These are phyloP conservation scores for Drosophila greeni DNA, from an alignment of 2,888 invertebrate species.

Conservation along the genomic window DNA sequence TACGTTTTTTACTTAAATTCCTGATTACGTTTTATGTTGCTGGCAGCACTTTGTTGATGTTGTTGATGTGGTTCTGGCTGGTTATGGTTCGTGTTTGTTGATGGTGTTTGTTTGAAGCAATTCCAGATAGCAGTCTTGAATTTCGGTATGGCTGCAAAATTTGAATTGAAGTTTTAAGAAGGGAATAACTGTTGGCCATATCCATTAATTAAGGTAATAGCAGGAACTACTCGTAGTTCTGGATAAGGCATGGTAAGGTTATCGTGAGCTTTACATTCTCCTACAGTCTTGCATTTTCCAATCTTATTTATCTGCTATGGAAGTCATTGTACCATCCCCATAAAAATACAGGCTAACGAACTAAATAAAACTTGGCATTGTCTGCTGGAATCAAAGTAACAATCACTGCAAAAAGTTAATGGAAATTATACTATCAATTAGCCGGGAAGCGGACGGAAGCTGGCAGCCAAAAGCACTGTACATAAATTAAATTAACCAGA, in stretches of 20 bases:
- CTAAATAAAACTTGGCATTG: constrained; percentile 46
- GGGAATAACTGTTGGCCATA: neutral
- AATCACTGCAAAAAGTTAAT: constrained; percentile 24
- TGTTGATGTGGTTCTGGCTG: constrained; percentile 9
- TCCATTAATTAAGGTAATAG: too few relatives aligned
- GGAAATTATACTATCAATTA: constrained; percentile 53
- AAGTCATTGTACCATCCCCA: neutral
- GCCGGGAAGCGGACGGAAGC: constrained; percentile 11
- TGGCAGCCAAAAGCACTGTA: constrained; percentile 47
- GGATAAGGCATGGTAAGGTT: neutral
- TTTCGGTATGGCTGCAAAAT: constrained; percentile 61
- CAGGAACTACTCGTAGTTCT: neutral
- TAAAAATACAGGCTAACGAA: neutral
- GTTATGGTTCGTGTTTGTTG: constrained; percentile 52
- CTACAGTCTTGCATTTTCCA: neutral
- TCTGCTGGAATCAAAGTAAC: constrained; percentile 30
- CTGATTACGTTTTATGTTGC: constrained; percentile 39
- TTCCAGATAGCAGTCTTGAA: constrained; percentile 70
- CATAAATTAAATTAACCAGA: constrained; percentile 61
- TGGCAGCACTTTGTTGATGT: constrained; percentile 44
- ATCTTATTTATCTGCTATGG: neutral
- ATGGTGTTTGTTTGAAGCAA: constrained; percentile 54
- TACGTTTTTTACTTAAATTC: constrained; percentile 39
- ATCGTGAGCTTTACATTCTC: neutral
- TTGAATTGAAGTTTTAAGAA: neutral